Evolutionary conservation across 2,888 invertebrate genomes (phyloP).

Genomic region (Cheilosia scutellata): DNA sequence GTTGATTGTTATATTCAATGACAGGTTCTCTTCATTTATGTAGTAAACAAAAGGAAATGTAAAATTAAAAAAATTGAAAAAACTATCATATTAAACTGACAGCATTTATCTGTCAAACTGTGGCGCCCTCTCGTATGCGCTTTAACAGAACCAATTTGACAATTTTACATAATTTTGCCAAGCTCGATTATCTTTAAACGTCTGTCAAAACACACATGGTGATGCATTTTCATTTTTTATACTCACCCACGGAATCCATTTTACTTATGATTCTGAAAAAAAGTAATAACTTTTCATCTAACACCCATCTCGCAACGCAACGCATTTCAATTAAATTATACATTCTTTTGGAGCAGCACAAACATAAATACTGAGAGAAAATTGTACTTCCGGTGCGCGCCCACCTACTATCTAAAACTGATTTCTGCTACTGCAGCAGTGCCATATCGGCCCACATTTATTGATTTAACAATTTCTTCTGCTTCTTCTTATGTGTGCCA

Average conservation of each 20-base stretch:
- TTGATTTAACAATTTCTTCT: slow-evolving; percentile 60
- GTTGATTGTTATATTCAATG: no score
- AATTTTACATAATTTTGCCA: no score
- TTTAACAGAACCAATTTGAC: no score
- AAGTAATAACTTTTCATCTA: neutral
- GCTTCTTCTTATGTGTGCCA: neutral
- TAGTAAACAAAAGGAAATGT: no score
- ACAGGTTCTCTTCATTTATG: no score
- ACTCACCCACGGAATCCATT: neutral
- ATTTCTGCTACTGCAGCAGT: slow-evolving; percentile 54
- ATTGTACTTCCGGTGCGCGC: slow-evolving; percentile 54
- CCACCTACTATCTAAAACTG: slow-evolving; percentile 45
- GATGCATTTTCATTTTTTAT: no score
- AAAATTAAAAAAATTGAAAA: no score
- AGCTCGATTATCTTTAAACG: no score
- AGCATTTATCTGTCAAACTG: no score
- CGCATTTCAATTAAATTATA: slow-evolving; percentile 11
- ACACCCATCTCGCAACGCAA: neutral
- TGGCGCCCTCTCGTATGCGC: no score
- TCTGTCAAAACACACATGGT: no score
- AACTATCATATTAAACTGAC: no score
- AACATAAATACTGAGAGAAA: neutral
- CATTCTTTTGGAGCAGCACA: slow-evolving; percentile 29
- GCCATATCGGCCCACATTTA: slow-evolving; percentile 63
- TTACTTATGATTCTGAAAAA: neutral